Base-by-base conservation (phyloP, 2,113 vertebrate species). In the Heterotis niloticus region DNA sequence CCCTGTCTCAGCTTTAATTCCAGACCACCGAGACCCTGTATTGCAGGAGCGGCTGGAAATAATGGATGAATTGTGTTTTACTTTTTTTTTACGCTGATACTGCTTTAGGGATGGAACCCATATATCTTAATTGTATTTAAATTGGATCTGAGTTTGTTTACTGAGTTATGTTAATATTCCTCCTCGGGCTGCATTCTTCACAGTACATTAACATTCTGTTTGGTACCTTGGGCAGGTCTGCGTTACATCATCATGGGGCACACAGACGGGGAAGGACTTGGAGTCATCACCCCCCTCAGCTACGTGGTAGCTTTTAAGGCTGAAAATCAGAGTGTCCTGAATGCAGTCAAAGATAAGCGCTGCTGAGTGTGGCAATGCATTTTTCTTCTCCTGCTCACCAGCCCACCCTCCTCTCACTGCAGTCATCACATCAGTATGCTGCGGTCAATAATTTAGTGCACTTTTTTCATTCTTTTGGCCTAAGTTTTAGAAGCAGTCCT, bases 211-310 rank as follows among this genome's bases (percentile, higher is more conserved):
- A 26, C 51, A 23, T 18, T 75, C 9, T 29, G 24, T 29, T 13
- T 62, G 14, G 59, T 10, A 16, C 24, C 57, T 64, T 28, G 26
- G 80, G 23, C 81, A 96, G 95, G 95, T 86, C 86, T 94, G 81
- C 95, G 94, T 88, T 96, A 96, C 85, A 92, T 96, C 77, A 92
- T 96, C 77, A 95, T 95, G 94, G 95, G 95, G 72, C 92, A 93
- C 68, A 90, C 91, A 23, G 92, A 92, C 81, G 93, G 94, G 64
- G 92, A 95, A 0, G 94, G 94, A 1, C 86, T 85, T 84, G 95
- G 93, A 56, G 89, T 88, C 84, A 79, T 95, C 77, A 85, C 91
- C 76, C 94, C 94, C 5, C 91, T 88, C 83, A 94, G 90, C 80
- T 95, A 94, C 85, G 88, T 92, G 77, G 90, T 94, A 91, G 90